phyloP scores from a whole-genome alignment of 2,888 invertebrate species.

The Drosophila borborema region DNA sequence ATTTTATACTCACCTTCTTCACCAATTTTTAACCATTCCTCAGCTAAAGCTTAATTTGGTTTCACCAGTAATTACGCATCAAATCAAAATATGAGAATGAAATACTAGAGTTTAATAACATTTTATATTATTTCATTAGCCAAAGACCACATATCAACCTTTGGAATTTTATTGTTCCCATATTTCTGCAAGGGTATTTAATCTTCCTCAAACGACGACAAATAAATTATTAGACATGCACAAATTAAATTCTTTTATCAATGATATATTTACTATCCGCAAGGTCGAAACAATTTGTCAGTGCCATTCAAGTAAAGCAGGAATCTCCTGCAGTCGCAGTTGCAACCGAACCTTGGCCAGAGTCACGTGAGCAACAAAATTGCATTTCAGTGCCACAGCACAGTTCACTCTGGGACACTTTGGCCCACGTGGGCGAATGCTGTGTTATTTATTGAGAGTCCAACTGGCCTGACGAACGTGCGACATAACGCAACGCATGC shows the following conservation, averaged over 20 bases:
- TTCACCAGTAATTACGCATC: too few relatives aligned
- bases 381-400: conserved; percentile 35
- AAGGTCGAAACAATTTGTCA: conserved; percentile 66
- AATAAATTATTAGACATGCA: neutral
- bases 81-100: too few relatives aligned
- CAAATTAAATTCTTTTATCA: neutral
- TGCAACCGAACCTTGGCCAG: conserved; percentile 30
- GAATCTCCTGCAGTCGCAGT: conserved; percentile 21
- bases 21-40: too few relatives aligned
- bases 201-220: neutral
- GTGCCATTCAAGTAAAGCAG: neutral
- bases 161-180: neutral
- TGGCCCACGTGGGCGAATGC: conserved; percentile 1
- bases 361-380: conserved; percentile 38
- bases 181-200: neutral
- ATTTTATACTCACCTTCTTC: too few relatives aligned
- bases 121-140: too few relatives aligned
- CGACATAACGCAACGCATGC: conserved; percentile 45
- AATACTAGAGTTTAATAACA: too few relatives aligned
- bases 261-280: neutral
- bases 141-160: too few relatives aligned
- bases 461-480: conserved; percentile 51
- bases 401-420: conserved; percentile 1
- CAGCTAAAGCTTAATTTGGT: too few relatives aligned
- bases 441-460: conserved; percentile 14